Evolutionary conservation across 2,113 vertebrate species (phyloP), one percentile per base, ranked within the genome.

Genomic region (Rhizomys pruinosus): DNA sequence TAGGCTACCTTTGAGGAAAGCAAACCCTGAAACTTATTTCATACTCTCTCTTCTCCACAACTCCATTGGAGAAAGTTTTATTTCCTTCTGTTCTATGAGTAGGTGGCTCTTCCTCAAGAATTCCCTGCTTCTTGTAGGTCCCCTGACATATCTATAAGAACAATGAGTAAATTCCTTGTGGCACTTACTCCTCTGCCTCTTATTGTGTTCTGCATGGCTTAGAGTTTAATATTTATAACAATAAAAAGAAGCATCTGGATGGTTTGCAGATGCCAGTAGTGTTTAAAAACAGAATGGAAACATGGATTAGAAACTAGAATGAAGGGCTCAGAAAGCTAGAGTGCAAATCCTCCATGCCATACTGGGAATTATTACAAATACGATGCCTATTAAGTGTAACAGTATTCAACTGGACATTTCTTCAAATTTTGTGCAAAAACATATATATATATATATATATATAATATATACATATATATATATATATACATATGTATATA

Each of bases 221-320:
- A 78, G 5, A 81, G 68, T 90, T 94, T 81, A 90, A 72, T 66
- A 91, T 90, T 94, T 96, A 88, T 82, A 84, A 93, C 79, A 93
- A 87, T 77, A 69, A 68, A 85, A 82, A 93, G 57, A 69, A 82
- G 22, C 37, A 90, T 82, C 8, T 11, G 71, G 47, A 90, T 82
- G 27, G 52, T 69, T 96, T 92, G 81, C 94, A 95, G 85, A 96
- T 94, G 84, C 86, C 81, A 76, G 37, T 32, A 84, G 76, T 39
- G 32, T 89, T 93, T 91, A 64, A 47, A 95, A 91, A 69, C 0
- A 68, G n/a, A 91, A 68, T 27, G 71, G 79, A 94, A 29, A 85
- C 13, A 44, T 78, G 77, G 34, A n/a, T 77, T 89, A 74, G 4
- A 73, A 66, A 74, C 19, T 93, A 63, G 64, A 90, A 94, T 80